A percentile compares a stretch with the other conserved stretches of the same genome.
Conservation (phyloP, 1,140 invertebrate genomes). For the Bombus turneri region DNA sequence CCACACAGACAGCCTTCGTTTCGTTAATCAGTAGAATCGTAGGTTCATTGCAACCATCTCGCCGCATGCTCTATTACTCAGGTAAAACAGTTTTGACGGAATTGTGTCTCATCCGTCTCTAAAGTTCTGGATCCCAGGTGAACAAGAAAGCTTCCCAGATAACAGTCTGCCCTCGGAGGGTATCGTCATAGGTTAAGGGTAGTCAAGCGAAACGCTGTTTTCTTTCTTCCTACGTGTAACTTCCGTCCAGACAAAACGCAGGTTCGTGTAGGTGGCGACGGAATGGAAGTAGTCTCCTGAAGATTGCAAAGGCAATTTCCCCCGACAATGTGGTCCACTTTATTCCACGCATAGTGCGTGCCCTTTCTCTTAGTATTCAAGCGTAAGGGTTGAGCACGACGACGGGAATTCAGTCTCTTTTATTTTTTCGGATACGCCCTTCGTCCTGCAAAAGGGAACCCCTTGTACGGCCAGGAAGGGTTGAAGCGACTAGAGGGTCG, state of each 20-base stretch:
- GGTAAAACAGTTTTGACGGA: conserved; percentile 10
- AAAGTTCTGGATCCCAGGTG: background rate
- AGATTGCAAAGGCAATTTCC: conserved; percentile 52
- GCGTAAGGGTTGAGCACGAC: conserved; percentile 15
- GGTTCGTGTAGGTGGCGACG: conserved; percentile 6
- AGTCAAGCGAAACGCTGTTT: background rate
- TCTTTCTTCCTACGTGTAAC: background rate
- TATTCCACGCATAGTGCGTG: conserved; percentile 39
- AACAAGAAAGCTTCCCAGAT: conserved; percentile 25
- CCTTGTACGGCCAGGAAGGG: background rate
- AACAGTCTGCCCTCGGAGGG: conserved; percentile 25
- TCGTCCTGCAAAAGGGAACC: conserved; percentile 18
- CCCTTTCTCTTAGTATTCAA: conserved; percentile 29
- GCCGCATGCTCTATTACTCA: background rate
- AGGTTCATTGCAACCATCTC: no score
- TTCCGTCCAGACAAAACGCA: conserved; percentile 1
- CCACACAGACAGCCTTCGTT: background rate
- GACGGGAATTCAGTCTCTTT: background rate
- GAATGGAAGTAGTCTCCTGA: conserved; percentile 44
- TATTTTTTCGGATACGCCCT: conserved; percentile 22
- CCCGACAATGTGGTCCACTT: conserved; percentile 34
- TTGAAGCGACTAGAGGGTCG: background rate
- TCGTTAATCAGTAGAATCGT: background rate
- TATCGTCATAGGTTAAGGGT: conserved; percentile 6
- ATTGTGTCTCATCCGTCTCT: conserved; percentile 2